Percentiles rank a stretch among this genome's conserved stretches.
Evolutionary conservation across 1,140 invertebrate genomes (phyloP).

Genomic region (Globodera ellingtonae): DNA sequence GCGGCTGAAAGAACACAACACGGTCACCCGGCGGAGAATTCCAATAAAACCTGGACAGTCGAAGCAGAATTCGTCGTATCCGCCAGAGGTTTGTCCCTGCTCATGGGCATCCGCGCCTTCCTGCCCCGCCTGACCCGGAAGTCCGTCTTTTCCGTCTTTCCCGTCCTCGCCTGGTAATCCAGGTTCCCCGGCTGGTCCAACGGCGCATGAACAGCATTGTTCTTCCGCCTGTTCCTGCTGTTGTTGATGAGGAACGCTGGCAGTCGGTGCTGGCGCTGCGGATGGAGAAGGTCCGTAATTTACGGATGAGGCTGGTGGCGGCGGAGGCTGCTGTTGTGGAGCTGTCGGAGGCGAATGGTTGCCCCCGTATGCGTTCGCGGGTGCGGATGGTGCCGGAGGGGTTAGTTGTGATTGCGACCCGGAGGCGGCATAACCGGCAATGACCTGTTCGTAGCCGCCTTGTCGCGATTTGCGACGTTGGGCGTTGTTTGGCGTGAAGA

Average conservation of each 20-base stretch:
- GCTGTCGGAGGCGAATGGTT: background rate
- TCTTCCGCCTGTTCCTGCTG: background rate
- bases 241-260: background rate
- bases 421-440: slow-evolving; percentile 8
- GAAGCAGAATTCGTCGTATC: slow-evolving; percentile 24
- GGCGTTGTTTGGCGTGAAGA: background rate
- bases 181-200: slow-evolving; percentile 6
- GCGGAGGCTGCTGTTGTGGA: background rate
- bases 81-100: background rate
- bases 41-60: slow-evolving; percentile 23
- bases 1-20: background rate
- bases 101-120: slow-evolving; percentile 19
- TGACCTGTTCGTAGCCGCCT: slow-evolving; percentile 20
- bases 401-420: background rate
- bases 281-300: background rate
- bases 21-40: too few species aligned
- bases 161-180: background rate
- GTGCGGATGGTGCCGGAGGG: slow-evolving; percentile 21
- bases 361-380: background rate
- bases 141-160: slow-evolving; percentile 18
- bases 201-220: slow-evolving; percentile 25
- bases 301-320: background rate
- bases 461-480: slow-evolving; percentile 17
- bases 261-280: background rate
- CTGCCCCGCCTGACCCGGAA: slow-evolving; percentile 8